Conservation (phyloP, 2,797 vertebrate genomes). For the Alfaro cultratus region DNA sequence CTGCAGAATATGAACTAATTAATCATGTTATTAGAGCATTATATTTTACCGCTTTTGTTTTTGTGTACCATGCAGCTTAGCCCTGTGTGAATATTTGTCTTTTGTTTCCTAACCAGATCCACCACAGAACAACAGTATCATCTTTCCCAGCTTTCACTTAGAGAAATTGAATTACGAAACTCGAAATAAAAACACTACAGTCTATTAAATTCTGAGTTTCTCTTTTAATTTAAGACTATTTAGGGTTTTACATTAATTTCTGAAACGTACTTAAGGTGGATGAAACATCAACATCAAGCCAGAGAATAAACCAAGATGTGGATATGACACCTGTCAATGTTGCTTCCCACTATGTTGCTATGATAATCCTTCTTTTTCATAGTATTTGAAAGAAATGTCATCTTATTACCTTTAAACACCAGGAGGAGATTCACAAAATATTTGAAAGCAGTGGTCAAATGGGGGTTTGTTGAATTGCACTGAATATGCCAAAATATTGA, state of each 20-base stretch:
- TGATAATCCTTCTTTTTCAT: not conserved
- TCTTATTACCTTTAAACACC: not conserved
- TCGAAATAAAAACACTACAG: not conserved
- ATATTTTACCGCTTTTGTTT: not conserved
- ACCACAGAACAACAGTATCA: conserved; percentile 4
- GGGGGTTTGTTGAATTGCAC: not conserved
- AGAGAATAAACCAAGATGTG: conserved; percentile 28
- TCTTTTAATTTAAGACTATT: not conserved
- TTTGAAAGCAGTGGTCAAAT: not conserved
- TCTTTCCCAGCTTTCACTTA: not conserved
- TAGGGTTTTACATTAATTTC: not conserved
- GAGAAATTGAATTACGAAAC: not conserved
- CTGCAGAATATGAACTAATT: conserved; percentile 1
- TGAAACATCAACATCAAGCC: conserved; percentile 38
- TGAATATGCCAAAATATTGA: not conserved
- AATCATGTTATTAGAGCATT: not conserved
- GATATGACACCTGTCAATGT: conserved; percentile 34
- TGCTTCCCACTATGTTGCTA: conserved; percentile 49
- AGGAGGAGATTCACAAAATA: not conserved
- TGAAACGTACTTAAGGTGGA: conserved; percentile 19
- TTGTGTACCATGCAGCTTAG: conserved; percentile 2
- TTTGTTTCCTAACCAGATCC: not conserved
- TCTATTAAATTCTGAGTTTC: not conserved
- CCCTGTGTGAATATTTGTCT: conserved; percentile 6
- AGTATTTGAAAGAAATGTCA: not conserved